phyloP scores from a whole-genome alignment of 1,140 invertebrate species.

The Octopus sinensis region DNA sequence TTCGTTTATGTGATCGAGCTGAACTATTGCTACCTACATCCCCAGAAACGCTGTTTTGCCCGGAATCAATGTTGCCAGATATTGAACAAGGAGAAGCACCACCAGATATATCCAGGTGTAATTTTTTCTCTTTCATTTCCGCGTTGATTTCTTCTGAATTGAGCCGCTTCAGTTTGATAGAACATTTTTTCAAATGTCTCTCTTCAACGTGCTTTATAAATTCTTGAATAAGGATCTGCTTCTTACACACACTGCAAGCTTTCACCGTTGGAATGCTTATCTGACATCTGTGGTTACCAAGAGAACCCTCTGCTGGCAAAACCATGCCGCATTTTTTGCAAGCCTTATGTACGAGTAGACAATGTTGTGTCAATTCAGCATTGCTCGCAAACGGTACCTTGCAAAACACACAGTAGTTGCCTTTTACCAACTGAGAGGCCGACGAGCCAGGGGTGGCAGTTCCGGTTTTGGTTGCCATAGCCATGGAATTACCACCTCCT shows the following conservation, averaged over 20 bases:
- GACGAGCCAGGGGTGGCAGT: neutral
- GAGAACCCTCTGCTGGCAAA: constrained; percentile 38
- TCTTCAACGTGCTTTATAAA: constrained; percentile 43
- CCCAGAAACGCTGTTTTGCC: too few species aligned
- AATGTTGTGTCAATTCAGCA: constrained; percentile 49
- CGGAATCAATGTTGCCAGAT: too few species aligned
- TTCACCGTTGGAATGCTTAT: constrained; percentile 22
- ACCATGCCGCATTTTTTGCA: constrained; percentile 51
- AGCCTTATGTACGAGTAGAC: constrained; percentile 46
- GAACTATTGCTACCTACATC: too few species aligned
- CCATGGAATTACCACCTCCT: neutral
- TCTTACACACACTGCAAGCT: constrained; percentile 41
- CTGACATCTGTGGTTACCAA: constrained; percentile 39
- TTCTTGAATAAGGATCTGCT: constrained; percentile 40
- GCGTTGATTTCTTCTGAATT: neutral
- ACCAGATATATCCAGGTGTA: neutral
- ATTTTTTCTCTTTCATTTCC: neutral
- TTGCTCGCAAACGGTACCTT: constrained; percentile 46
- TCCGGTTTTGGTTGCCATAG: constrained; percentile 6
- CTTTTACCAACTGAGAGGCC: constrained; percentile 31
- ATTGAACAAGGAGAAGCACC: too few species aligned
- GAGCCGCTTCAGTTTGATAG: constrained; percentile 24
- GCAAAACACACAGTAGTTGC: constrained; percentile 50
- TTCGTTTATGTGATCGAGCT: neutral
- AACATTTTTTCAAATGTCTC: constrained; percentile 42